Base-by-base conservation (phyloP, 1,140 invertebrate species). In the Bombus superbus region DNA sequence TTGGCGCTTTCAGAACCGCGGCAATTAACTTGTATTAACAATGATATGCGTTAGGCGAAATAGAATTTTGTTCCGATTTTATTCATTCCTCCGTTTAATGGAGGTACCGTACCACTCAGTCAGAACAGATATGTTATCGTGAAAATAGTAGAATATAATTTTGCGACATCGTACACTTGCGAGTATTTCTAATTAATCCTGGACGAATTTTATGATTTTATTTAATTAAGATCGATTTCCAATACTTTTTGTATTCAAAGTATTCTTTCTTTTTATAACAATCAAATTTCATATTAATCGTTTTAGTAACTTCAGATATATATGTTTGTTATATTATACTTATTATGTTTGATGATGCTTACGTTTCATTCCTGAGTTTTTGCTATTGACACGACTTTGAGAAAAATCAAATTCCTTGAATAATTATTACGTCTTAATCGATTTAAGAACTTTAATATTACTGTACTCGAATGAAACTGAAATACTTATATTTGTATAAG, bases 1-100 rank as follows among this genome's bases (percentile, higher is more conserved):
- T 71, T 47, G 47, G 1, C 25, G 53, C 83, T 72, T 72, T 79
- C 77, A 15, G 22, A 59, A 79, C 4, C 13, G 32, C 8, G n/a
- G 35, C 68, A 28, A 80, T 85, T 85, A 5, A n/a, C 74, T 77
- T 57, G 35, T n/a, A 59, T 68, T 69, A 78, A 53, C 59, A 66
- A 57, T 77, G 35, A 47, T 81, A 66, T 18, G 25, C 47, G 38
- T 62, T 42, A 64, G 44, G 1, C 1, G 44, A 53, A 38, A 44
- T 53, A 15, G 22, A 53, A 15, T 53, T 59, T 28, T 66, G 11
- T 35, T 2, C 25, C 4, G 47, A 35, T 72, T 66, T 38, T 38
- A 76, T 28, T 59, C 25, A 8, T 38, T 25, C 11, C 1, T 53
- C 13, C 9, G 32, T 9, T 80, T 47, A 25, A 79, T 44, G n/a